Evolutionary conservation across 2,113 vertebrate species (phyloP).

Genomic region (Scartelaos histophorus): DNA sequence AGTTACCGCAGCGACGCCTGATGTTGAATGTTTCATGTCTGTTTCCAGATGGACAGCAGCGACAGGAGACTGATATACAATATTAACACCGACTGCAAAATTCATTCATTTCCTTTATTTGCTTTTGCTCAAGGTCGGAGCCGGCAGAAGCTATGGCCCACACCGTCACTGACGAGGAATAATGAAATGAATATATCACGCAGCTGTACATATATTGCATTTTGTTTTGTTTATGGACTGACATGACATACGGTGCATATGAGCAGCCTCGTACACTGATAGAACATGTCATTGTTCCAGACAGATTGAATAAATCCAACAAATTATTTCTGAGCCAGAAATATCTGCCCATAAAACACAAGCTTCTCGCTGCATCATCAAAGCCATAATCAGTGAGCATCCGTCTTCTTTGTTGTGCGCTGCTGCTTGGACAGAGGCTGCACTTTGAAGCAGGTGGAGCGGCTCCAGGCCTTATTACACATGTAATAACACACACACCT

Average conservation of each 20-base stretch:
- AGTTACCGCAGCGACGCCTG: constrained; percentile 34
- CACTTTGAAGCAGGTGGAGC: constrained; percentile 75
- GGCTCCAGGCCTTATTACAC: constrained; percentile 76
- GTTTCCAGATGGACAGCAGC: constrained; percentile 55
- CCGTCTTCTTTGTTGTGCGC: constrained; percentile 64
- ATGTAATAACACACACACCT: constrained; percentile 80
- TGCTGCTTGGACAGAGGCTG: constrained; percentile 60
- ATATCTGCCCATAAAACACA: constrained; percentile 52
- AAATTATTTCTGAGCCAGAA: constrained; percentile 50
- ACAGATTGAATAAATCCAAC: constrained; percentile 58
- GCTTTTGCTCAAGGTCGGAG: constrained; percentile 14
- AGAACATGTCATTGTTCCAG: constrained; percentile 35
- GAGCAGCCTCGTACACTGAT: constrained; percentile 28
- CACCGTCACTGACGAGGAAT: background rate
- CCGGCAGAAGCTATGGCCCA: constrained; percentile 14
- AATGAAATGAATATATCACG: constrained; percentile 20
- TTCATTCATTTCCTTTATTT: constrained; percentile 30
- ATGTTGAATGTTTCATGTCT: constrained; percentile 27
- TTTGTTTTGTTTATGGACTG: constrained; percentile 36
- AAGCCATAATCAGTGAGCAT: constrained; percentile 56
- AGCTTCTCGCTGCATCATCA: constrained; percentile 52
- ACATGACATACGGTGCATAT: constrained; percentile 25
- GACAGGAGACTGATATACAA: constrained; percentile 30
- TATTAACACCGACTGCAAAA: constrained; percentile 30
- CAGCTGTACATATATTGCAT: constrained; percentile 1